These are phyloP conservation scores for Copidosoma aretas DNA, from an alignment of 2,888 invertebrate genomes.

Conservation along the genomic window DNA sequence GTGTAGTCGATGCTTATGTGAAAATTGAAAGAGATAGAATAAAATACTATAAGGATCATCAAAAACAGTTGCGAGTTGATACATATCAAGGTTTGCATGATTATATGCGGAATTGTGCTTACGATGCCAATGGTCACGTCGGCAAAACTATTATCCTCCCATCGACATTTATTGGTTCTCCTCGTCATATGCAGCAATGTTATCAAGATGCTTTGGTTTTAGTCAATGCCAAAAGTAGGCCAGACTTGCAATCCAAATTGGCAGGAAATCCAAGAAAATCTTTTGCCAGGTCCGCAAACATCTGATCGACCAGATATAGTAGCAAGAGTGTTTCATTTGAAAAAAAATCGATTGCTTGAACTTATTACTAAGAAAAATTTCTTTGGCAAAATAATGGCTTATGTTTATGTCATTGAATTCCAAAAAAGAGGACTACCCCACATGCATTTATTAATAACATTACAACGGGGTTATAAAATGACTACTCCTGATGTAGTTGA, in stretches of 20 bases:
- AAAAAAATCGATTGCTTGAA: slow-evolving; percentile 37
- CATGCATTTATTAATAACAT: slow-evolving; percentile 40
- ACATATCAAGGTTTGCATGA: slow-evolving; percentile 35
- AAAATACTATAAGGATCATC: slow-evolving; percentile 15
- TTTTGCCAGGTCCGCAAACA: slow-evolving; percentile 45
- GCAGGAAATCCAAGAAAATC: slow-evolving; percentile 43
- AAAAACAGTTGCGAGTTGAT: slow-evolving; percentile 32
- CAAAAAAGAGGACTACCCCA: slow-evolving; percentile 44
- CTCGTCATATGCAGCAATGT: slow-evolving; percentile 32
- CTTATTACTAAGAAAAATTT: slow-evolving; percentile 34
- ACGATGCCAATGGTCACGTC: slow-evolving; percentile 25
- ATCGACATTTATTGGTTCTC: slow-evolving; percentile 33
- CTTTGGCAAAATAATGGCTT: slow-evolving; percentile 39
- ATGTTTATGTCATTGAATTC: slow-evolving; percentile 41
- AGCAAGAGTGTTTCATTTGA: slow-evolving; percentile 42
- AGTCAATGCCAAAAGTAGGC: slow-evolving; percentile 19
- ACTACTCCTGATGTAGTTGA: slow-evolving; percentile 36
- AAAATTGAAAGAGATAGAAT: slow-evolving; percentile 33
- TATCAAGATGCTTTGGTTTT: slow-evolving; percentile 43
- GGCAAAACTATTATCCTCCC: slow-evolving; percentile 28
- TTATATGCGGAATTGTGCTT: slow-evolving; percentile 29
- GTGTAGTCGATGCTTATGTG: slow-evolving; percentile 22
- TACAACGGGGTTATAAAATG: slow-evolving; percentile 36
- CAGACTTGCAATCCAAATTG: slow-evolving; percentile 3
- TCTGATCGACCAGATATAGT: slow-evolving; percentile 55